Evolutionary conservation across 2,888 invertebrate species (phyloP), one percentile per base, ranked within the genome.

Genomic region (Anticlea derivata): DNA sequence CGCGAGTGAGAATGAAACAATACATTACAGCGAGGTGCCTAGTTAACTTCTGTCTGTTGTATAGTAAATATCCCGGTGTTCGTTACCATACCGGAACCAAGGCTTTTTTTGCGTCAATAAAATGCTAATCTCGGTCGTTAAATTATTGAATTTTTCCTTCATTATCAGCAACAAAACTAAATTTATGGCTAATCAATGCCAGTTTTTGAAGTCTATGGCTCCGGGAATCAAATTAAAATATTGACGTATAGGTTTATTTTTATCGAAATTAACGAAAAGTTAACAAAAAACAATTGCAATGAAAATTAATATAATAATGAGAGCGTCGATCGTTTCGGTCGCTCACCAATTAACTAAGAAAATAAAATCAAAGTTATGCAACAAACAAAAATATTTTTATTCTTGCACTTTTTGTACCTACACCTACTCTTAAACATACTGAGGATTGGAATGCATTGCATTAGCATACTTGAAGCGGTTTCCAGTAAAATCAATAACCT

Each of bases 401-500:
- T n/a, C n/a, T n/a, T 29, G n/a, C 12, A 22, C 4, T 22, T 35
- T 20, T 44, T 43, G 34, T 11, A 44, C 34, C 43, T n/a, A n/a
- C n/a, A n/a, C n/a, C n/a, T n/a, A n/a, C 43, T 44, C 26, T 27
- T 34, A 2, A 26, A 44, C 33, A 34, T 44, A 17, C 34, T 34
- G 7, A 33, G n/a, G 17, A 20, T 33, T 2, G 43, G 43, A 34
- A 44, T 44, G 43, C 26, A 33, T 26, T 7, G 20, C n/a, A 71
- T 66, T 65, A 40, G 43, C 61, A 68, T 67, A 72, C 17, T 17
- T 17, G 17, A 17, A 17, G 49, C 45, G 38, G 40, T 40, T 37
- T 24, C 5, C 23, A 37, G 17, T 17, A 4, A 17, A 3, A 39
- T 10, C 4, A 37, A 26, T 26, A 12, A 12, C 17, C 7, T 33